These are phyloP conservation scores for Cladopsammia gracilis DNA, from an alignment of 64 coral and sea anemone genomes.

Conservation along the genomic window DNA sequence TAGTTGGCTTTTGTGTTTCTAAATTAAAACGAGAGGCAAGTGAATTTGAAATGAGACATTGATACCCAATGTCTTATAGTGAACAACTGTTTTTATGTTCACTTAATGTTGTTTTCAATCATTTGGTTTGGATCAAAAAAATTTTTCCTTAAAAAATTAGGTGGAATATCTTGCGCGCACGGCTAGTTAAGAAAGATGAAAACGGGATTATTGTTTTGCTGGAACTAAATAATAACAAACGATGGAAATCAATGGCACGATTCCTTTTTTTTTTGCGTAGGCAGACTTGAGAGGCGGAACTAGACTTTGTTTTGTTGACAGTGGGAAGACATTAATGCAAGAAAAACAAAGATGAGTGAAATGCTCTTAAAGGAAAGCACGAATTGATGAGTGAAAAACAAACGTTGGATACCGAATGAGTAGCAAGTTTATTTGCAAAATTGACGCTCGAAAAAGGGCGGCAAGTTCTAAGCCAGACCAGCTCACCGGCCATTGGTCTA, in stretches of 20 bases:
- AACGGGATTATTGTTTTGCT: background rate
- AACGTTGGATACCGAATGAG: background rate
- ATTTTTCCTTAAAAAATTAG: background rate
- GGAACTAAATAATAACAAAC: constrained; percentile 37
- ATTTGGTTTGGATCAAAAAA: too few species aligned
- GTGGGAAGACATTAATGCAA: constrained; percentile 20
- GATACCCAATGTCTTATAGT: too few species aligned
- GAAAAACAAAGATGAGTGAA: constrained; percentile 12
- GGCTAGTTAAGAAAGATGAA: background rate
- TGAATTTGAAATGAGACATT: too few species aligned
- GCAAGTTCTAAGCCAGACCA: background rate
- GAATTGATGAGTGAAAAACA: background rate
- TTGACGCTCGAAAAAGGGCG: background rate
- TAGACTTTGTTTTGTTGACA: constrained; percentile 28
- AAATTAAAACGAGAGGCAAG: background rate
- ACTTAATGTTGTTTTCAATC: too few species aligned
- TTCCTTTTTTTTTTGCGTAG: constrained; percentile 39
- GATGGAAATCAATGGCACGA: background rate
- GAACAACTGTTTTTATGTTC: too few species aligned
- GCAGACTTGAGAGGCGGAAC: constrained; percentile 36
- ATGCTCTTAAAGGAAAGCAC: background rate
- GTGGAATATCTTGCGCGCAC: background rate
- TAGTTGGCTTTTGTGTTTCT: background rate
- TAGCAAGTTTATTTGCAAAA: background rate
- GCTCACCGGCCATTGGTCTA: background rate